Evolutionary conservation across 2,797 vertebrate species (phyloP), one percentile per base, ranked within the genome.

Genomic region (Agapornis canus): DNA sequence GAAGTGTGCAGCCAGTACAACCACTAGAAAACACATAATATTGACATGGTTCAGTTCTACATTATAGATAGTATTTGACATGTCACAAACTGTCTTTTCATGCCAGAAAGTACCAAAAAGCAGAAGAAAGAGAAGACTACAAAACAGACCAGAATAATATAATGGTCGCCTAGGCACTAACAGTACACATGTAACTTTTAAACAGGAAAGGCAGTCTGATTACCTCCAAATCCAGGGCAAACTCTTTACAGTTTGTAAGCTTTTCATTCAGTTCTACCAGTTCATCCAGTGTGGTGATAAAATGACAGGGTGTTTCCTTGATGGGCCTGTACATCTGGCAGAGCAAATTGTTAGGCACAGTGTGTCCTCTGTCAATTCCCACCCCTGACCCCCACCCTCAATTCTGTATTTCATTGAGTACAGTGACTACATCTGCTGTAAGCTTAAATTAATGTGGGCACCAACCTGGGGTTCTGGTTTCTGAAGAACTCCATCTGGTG

Each of bases 151-250:
- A 21, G 14, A 60, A 68, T 23, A 65, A 75, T 14, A 19, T 9
- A 68, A 32, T 0, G 3, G 6, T 26, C 10, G 64, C 31, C 16
- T 9, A 73, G 21, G 6, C 25, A 39, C 48, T 70, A 51, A 56
- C 4, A 95, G 31, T 26, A 89, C 48, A 79, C 1, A 1, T 4
- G 20, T 47, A 87, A 86, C 51, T 73, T 90, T 52, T 75, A 66
- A 90, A 84, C 5, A 90, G 39, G 80, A 90, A 93, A 56, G 32
- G 48, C 14, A 78, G 35, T 9, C 6, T 48, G 68, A 47, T 75
- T 97, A 99, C 99, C 99, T 99, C 99, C 47, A 99, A 98, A 90
- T 99, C 99, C 85, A 99, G 98, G 3, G 99, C 99, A 96, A 99
- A 99, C 89, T 99, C 99, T 25, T 98, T 95, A 48, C 97, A 97